phyloP scores from a whole-genome alignment of 2,113 vertebrate species.

The Atherinomorus stipes region DNA sequence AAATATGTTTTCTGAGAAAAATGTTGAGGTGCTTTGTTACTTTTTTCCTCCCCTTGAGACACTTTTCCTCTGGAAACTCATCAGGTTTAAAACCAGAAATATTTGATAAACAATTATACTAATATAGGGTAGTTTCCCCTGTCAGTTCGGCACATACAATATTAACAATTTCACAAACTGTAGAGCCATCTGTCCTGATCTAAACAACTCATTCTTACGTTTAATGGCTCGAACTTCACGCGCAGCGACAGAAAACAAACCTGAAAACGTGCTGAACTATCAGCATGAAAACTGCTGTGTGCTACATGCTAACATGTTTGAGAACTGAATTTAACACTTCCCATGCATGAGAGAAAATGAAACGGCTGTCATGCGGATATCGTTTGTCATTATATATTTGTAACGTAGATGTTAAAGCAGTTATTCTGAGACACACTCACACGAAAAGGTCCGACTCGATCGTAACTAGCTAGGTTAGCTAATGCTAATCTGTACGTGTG shows the following conservation, averaged over 20 bases:
- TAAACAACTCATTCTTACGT: not conserved
- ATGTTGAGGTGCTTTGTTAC: too few relatives aligned
- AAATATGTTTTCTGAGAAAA: too few relatives aligned
- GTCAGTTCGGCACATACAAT: not conserved
- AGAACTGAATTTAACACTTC: not conserved
- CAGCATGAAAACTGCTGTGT: not conserved
- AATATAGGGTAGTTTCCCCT: too few relatives aligned
- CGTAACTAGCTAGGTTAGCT: constrained; percentile 40
- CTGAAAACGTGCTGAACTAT: not conserved
- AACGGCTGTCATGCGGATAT: not conserved
- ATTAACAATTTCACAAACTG: not conserved
- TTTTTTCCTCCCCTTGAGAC: too few relatives aligned
- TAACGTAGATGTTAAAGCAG: not conserved
- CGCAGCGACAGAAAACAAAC: too few relatives aligned
- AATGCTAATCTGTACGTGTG: constrained; percentile 38
- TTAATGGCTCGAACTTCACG: not conserved
- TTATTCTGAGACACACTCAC: not conserved
- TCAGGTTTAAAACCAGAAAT: too few relatives aligned
- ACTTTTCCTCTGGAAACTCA: too few relatives aligned
- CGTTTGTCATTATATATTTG: not conserved
- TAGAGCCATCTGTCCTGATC: not conserved
- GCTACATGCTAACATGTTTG: not conserved
- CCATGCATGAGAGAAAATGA: not conserved
- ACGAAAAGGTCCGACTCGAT: not conserved
- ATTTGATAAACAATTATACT: too few relatives aligned